Evolutionary conservation across 2,113 vertebrate genomes (phyloP).

Genomic region (Hippocampus comes): DNA sequence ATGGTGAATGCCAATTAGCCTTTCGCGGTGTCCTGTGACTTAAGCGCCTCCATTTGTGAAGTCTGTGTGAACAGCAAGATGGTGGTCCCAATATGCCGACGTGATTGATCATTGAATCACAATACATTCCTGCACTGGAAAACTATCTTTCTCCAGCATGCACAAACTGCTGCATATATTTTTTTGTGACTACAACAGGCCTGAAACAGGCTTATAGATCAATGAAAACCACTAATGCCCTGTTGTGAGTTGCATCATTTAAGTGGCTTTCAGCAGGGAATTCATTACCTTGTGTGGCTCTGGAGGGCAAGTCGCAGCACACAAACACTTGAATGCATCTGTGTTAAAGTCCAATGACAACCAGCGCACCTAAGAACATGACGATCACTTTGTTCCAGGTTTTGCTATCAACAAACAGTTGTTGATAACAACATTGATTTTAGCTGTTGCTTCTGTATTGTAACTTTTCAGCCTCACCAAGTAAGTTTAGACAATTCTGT

Average conservation of each 20-base stretch:
- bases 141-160: background rate
- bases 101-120: conserved; percentile 17
- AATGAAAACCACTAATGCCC: background rate
- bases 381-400: background rate
- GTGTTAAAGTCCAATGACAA: background rate
- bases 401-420: background rate
- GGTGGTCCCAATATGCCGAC: conserved; percentile 17
- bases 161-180: background rate
- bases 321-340: background rate
- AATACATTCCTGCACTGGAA: conserved; percentile 10
- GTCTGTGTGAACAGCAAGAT: conserved; percentile 22
- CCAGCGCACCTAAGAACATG: background rate
- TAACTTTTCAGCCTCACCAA: background rate
- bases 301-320: conserved; percentile 16
- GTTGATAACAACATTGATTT: background rate
- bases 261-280: conserved; percentile 15
- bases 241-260: conserved; percentile 23
- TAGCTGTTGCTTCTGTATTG: background rate
- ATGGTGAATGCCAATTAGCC: conserved; percentile 17
- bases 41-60: conserved; percentile 17
- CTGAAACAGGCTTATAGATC: background rate
- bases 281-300: conserved; percentile 26
- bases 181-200: background rate
- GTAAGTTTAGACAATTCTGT: too few relatives aligned
- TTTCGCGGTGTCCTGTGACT: conserved; percentile 8